Percentiles rank a stretch among this genome's conserved stretches.
These are phyloP conservation scores for Ennomos erosarius DNA, from an alignment of 2,888 invertebrate genomes.

Conservation along the genomic window DNA sequence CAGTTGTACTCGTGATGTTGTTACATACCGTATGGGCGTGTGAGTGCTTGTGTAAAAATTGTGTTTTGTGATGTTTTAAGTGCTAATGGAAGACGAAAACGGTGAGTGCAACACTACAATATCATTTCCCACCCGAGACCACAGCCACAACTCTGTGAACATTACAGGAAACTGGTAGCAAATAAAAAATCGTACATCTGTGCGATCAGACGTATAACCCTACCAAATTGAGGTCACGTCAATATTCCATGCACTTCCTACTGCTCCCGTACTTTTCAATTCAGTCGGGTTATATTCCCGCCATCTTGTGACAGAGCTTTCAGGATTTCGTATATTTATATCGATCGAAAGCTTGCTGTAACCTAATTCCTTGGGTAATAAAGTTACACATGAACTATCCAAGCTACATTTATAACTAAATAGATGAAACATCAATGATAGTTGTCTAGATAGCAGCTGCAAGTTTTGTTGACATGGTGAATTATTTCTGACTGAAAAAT, in stretches of 20 bases:
- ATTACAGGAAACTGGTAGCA: slow-evolving; percentile 69
- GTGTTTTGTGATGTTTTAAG: slow-evolving; percentile 81
- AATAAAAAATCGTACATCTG: slow-evolving; percentile 78
- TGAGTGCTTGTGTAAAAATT: slow-evolving; percentile 82
- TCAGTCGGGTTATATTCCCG: slow-evolving; percentile 73
- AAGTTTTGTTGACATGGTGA: slow-evolving; percentile 39
- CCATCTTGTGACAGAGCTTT: slow-evolving; percentile 82
- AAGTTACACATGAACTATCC: slow-evolving; percentile 20
- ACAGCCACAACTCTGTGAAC: slow-evolving; percentile 54
- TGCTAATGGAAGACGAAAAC: slow-evolving; percentile 71
- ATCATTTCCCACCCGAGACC: slow-evolving; percentile 33
- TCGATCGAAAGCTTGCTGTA: slow-evolving; percentile 77
- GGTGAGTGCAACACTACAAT: slow-evolving; percentile 68
- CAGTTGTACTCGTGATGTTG: slow-evolving; percentile 82
- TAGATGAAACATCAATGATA: not conserved
- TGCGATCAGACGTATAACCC: slow-evolving; percentile 76
- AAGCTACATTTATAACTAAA: slow-evolving; percentile 1
- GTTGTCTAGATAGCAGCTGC: not conserved
- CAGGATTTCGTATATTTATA: slow-evolving; percentile 80
- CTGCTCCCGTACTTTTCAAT: slow-evolving; percentile 54
- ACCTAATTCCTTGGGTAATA: slow-evolving; percentile 60
- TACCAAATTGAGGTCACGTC: slow-evolving; percentile 69
- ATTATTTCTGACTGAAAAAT: slow-evolving; percentile 17
- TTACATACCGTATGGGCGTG: slow-evolving; percentile 82
- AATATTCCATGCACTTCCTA: slow-evolving; percentile 57